These are phyloP conservation scores for Amphiprion clarkii DNA, from an alignment of 2,797 vertebrate genomes.

Conservation along the genomic window DNA sequence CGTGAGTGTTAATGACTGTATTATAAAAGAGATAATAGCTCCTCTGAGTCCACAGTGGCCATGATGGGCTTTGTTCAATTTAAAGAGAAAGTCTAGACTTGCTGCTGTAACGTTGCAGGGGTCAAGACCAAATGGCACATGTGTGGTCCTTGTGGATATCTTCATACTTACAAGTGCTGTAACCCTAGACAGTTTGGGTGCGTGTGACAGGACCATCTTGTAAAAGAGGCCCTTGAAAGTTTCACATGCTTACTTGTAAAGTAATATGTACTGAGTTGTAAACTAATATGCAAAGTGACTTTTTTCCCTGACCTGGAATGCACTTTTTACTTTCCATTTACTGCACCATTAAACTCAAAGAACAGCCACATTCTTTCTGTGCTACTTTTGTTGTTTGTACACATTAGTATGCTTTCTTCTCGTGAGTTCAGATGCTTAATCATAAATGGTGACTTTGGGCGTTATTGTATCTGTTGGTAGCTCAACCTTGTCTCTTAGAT, in stretches of 20 bases:
- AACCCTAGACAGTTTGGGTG: slow-evolving; percentile 42
- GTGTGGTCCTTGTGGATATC: slow-evolving; percentile 23
- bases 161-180: slow-evolving; percentile 34
- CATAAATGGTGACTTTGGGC: slow-evolving; percentile 26
- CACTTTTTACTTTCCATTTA: slow-evolving; percentile 37
- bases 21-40: slow-evolving; percentile 64
- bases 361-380: slow-evolving; percentile 6
- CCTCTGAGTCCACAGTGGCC: slow-evolving; percentile 35
- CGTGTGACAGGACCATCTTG: neutral
- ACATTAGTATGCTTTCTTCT: slow-evolving; percentile 12
- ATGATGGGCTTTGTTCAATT: slow-evolving; percentile 38
- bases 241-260: slow-evolving; percentile 51
- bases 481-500: slow-evolving; percentile 16
- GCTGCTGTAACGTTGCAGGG: slow-evolving; percentile 26
- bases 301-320: slow-evolving; percentile 13
- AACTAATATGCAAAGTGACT: slow-evolving; percentile 58
- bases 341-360: slow-evolving; percentile 1
- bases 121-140: neutral
- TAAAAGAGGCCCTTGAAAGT: slow-evolving; percentile 17
- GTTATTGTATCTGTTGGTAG: slow-evolving; percentile 17
- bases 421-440: slow-evolving; percentile 20
- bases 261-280: slow-evolving; percentile 45
- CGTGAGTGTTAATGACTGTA: slow-evolving; percentile 53
- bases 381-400: slow-evolving; percentile 21
- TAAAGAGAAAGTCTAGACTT: slow-evolving; percentile 42